Percentiles rank a stretch among this genome's conserved stretches.
phyloP scores from a whole-genome alignment of 1,140 invertebrate genomes.

The Drosophila willistoni region DNA sequence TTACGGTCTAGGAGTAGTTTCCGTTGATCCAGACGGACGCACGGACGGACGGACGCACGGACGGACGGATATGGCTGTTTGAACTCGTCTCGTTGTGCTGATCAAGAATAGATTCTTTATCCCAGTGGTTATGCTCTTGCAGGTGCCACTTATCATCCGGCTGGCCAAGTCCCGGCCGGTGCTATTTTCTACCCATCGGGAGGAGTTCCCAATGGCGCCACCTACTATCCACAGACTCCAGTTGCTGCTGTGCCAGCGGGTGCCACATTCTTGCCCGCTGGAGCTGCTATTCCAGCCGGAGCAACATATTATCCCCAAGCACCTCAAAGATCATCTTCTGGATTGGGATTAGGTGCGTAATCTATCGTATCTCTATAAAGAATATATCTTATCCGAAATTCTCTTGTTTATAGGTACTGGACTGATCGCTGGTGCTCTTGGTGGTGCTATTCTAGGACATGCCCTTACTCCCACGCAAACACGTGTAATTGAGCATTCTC shows the following conservation, averaged over 20 bases:
- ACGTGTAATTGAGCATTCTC: conserved; percentile 59
- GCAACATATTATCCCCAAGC: conserved; percentile 73
- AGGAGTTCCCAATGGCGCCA: conserved; percentile 59
- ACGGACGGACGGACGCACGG: no score
- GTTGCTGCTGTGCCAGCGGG: conserved; percentile 57
- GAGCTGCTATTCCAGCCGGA: conserved; percentile 65
- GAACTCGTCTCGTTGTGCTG: no score
- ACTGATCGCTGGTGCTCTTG: conserved; percentile 71
- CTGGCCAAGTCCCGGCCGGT: conserved; percentile 52
- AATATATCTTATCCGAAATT: not conserved
- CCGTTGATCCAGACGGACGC: no score
- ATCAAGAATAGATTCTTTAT: no score
- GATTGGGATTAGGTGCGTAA: conserved; percentile 69
- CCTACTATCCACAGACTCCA: conserved; percentile 68
- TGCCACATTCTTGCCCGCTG: conserved; percentile 66
- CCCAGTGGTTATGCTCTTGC: conserved; percentile 53
- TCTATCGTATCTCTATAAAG: not conserved
- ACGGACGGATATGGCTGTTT: no score
- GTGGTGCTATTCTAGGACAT: conserved; percentile 73
- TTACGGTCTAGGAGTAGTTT: no score
- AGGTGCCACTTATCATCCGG: conserved; percentile 60
- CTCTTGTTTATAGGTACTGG: conserved; percentile 60
- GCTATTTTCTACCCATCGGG: conserved; percentile 58
- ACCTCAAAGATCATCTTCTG: conserved; percentile 64
- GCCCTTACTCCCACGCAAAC: conserved; percentile 71